Evolutionary conservation across 2,797 vertebrate species (phyloP).

Genomic region (Passerculus sandwichensis): DNA sequence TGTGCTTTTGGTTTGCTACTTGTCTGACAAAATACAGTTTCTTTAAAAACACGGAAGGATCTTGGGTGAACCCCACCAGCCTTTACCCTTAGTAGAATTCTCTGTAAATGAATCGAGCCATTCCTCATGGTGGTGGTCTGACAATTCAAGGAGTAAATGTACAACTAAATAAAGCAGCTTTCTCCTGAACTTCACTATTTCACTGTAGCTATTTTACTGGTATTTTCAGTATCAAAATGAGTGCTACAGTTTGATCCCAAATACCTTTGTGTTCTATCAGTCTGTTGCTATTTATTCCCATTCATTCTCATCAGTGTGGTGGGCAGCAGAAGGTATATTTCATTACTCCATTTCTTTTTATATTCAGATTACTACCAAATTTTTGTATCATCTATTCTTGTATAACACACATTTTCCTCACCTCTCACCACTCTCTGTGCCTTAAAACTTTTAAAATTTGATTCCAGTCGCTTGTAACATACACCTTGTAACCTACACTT

Average conservation of each 20-base stretch:
- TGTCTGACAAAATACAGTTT: not conserved
- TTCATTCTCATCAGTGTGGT: not conserved
- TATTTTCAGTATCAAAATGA: not conserved
- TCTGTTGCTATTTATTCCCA: not conserved
- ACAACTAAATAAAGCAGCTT: not conserved
- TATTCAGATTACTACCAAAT: not conserved
- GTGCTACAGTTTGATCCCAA: not conserved
- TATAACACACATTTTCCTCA: not conserved
- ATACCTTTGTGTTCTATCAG: not conserved
- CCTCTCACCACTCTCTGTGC: not conserved
- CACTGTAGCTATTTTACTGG: not conserved
- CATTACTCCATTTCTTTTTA: not conserved
- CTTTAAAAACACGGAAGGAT: not conserved
- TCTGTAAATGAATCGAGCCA: not conserved
- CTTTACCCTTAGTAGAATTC: not conserved
- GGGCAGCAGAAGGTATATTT: not conserved
- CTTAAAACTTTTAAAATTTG: not conserved
- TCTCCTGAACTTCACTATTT: not conserved
- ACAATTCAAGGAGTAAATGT: not conserved
- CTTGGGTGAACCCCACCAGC: not conserved
- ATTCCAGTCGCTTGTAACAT: not conserved
- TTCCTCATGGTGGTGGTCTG: not conserved
- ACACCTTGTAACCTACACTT: not conserved
- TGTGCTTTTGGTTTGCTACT: not conserved
- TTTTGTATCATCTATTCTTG: not conserved